Conservation (phyloP, 1,140 invertebrate genomes). For the Drosophila melanica region DNA sequence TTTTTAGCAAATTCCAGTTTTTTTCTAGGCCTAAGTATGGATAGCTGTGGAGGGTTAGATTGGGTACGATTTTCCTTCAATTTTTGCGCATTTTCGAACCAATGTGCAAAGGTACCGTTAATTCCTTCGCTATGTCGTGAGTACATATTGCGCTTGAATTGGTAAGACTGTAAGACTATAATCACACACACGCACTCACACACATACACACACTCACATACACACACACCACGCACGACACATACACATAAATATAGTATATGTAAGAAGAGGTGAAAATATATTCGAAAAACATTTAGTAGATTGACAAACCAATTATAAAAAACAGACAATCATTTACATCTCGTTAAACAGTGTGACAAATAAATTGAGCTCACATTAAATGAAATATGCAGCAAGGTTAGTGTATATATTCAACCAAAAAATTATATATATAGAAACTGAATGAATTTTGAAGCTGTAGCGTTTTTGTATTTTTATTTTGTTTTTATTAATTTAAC, state of each 20-base stretch:
- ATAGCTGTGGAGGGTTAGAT: constrained; percentile 36
- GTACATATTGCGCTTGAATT: constrained; percentile 13
- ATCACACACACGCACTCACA: constrained; percentile 48
- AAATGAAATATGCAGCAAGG: constrained; percentile 75
- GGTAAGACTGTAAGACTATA: constrained; percentile 45
- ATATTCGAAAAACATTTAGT: constrained; percentile 73
- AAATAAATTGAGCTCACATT: constrained; percentile 69
- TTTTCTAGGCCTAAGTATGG: constrained; percentile 42
- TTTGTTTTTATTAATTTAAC: constrained; percentile 31
- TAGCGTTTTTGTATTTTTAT: constrained; percentile 32
- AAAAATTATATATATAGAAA: constrained; percentile 49
- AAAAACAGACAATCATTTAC: constrained; percentile 77
- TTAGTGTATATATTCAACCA: constrained; percentile 71
- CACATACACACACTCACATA: constrained; percentile 30
- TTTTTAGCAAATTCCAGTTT: constrained; percentile 72
- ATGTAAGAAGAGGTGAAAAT: constrained; percentile 55
- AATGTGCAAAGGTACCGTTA: constrained; percentile 56
- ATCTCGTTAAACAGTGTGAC: constrained; percentile 73
- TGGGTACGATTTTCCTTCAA: constrained; percentile 37
- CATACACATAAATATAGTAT: constrained; percentile 51
- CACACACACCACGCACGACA: constrained; percentile 43
- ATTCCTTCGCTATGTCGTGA: constrained; percentile 49
- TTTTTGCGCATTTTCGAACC: constrained; percentile 53
- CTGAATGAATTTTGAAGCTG: constrained; percentile 60
- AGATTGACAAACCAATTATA: constrained; percentile 76